phyloP scores from a whole-genome alignment of 2,113 vertebrate species.

The Lophura nycthemera region DNA sequence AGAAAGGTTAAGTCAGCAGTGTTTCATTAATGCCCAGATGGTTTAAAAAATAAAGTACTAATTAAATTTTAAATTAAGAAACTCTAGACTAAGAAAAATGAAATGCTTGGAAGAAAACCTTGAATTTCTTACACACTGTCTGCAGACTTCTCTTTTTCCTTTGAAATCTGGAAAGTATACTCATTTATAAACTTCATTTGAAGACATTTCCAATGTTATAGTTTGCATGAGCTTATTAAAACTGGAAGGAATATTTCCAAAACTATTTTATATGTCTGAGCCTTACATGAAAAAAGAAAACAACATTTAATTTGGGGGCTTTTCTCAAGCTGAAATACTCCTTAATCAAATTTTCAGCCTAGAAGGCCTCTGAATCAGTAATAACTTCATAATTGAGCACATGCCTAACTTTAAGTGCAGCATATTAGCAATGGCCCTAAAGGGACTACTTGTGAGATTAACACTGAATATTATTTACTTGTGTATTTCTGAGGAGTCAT shows the following conservation, averaged over 20 bases:
- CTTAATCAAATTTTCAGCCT: slow-evolving; percentile 48
- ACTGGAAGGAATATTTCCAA: slow-evolving; percentile 57
- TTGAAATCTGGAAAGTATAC: slow-evolving; percentile 54
- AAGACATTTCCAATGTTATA: slow-evolving; percentile 51
- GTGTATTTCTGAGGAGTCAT: not conserved
- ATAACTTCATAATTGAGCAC: slow-evolving; percentile 45
- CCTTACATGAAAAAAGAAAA: not conserved
- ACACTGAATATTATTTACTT: slow-evolving; percentile 8
- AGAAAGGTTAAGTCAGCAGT: slow-evolving; percentile 22
- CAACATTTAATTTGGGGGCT: not conserved
- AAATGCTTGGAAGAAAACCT: slow-evolving; percentile 19
- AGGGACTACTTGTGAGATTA: slow-evolving; percentile 45
- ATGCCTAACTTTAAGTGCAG: slow-evolving; percentile 31
- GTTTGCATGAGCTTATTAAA: slow-evolving; percentile 41
- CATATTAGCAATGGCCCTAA: slow-evolving; percentile 4
- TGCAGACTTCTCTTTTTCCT: slow-evolving; percentile 30
- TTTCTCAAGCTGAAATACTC: slow-evolving; percentile 40
- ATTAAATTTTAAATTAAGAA: slow-evolving; percentile 50
- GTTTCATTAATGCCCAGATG: slow-evolving; percentile 10
- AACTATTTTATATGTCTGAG: slow-evolving; percentile 26
- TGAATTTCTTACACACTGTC: slow-evolving; percentile 1
- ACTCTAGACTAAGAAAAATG: slow-evolving; percentile 32
- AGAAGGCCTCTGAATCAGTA: slow-evolving; percentile 24
- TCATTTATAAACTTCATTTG: slow-evolving; percentile 15
- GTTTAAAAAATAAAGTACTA: slow-evolving; percentile 21